phyloP scores from a whole-genome alignment of 1,140 invertebrate genomes.

The Hormaphis cornu region DNA sequence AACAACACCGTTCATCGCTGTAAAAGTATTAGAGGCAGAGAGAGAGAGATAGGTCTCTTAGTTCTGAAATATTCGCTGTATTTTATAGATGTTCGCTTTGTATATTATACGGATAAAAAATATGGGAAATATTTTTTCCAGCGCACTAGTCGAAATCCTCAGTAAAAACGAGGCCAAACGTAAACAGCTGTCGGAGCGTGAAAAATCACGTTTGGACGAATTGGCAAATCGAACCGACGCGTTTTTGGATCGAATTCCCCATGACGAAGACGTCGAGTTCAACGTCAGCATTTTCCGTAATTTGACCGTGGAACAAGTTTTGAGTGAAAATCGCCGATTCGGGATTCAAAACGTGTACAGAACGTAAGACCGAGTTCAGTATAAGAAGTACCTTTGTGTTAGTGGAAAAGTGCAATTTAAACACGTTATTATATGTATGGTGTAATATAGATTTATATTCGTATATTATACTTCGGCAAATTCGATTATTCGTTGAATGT shows the following conservation, averaged over 20 bases:
- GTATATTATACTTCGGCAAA: too few species aligned
- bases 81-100: too few species aligned
- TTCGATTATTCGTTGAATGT: too few species aligned
- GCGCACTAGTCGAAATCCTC: background rate
- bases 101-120: too few species aligned
- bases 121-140: background rate
- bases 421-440: too few species aligned
- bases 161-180: background rate
- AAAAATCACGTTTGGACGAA: background rate
- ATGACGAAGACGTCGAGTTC: background rate
- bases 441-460: too few species aligned
- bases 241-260: background rate
- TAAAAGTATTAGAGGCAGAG: too few species aligned
- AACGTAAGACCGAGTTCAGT: background rate
- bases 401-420: too few species aligned
- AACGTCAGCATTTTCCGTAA: background rate
- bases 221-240: background rate
- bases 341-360: constrained; percentile 1
- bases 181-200: background rate
- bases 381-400: too few species aligned
- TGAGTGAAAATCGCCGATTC: background rate
- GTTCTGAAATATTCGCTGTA: too few species aligned
- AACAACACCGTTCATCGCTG: too few species aligned
- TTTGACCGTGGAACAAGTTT: background rate
- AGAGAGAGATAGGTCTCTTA: too few species aligned